Percentiles rank a stretch among this genome's conserved stretches.
Evolutionary conservation across 2,113 vertebrate species (phyloP).

Genomic region (Bubalus kerabau): DNA sequence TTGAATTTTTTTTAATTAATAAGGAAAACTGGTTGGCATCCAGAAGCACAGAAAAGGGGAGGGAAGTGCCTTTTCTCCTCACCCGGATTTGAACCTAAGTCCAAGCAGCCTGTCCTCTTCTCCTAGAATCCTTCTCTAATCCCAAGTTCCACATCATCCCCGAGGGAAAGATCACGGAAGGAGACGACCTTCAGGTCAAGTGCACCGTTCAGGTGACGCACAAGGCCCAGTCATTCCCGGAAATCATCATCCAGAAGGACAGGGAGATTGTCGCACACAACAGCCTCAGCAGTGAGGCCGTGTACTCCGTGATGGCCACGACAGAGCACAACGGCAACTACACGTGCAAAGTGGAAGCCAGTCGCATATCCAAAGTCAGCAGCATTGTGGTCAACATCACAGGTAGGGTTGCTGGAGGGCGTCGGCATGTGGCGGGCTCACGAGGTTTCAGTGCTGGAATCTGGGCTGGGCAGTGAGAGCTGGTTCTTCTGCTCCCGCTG

Average conservation of each 20-base stretch:
- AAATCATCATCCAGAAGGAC: constrained; percentile 83
- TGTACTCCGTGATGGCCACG: constrained; percentile 73
- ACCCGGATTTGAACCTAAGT: background rate
- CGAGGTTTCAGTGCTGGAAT: background rate
- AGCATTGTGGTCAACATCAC: constrained; percentile 74
- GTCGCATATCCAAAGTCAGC: constrained; percentile 77
- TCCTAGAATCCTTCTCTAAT: constrained; percentile 78
- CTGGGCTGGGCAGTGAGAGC: background rate
- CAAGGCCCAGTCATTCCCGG: constrained; percentile 29
- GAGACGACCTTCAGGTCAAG: constrained; percentile 72
- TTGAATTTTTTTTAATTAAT: background rate
- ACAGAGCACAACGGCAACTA: constrained; percentile 79
- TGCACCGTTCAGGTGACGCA: constrained; percentile 72
- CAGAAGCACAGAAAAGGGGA: background rate
- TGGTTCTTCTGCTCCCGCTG: background rate
- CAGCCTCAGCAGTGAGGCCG: background rate
- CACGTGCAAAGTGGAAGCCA: constrained; percentile 81
- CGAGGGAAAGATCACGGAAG: constrained; percentile 72
- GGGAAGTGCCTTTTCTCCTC: background rate
- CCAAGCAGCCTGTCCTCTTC: background rate
- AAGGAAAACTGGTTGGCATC: background rate
- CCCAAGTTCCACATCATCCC: constrained; percentile 73
- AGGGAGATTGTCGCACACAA: constrained; percentile 74
- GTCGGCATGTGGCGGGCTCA: fast-evolving
- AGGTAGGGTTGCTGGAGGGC: constrained; percentile 68